Conservation (phyloP, 2,888 invertebrate genomes). For the Lasioglossum zephyrum region DNA sequence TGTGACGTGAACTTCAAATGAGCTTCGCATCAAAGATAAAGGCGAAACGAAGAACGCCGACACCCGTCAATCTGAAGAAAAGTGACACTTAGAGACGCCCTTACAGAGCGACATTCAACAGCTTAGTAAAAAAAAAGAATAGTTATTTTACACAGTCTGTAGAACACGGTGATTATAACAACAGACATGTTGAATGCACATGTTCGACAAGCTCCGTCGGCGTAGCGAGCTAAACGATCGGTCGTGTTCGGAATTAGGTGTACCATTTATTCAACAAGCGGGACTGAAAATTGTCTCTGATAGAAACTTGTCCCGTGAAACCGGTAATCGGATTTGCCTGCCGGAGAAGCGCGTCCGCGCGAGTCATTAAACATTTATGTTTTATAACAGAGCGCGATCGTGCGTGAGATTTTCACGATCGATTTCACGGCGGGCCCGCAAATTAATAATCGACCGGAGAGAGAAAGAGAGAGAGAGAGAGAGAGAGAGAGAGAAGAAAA, state of each 20-base stretch:
- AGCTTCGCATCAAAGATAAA: too few species aligned
- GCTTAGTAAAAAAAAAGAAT: not conserved
- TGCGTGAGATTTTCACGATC: not conserved
- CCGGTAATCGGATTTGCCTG: slow-evolving; percentile 46
- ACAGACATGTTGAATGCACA: not conserved
- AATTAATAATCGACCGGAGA: not conserved
- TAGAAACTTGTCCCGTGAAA: not conserved
- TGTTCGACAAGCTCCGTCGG: not conserved
- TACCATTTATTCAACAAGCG: slow-evolving; percentile 6
- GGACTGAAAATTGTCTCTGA: not conserved
- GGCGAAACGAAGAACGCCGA: too few species aligned
- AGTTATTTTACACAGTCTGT: not conserved
- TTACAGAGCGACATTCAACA: too few species aligned
- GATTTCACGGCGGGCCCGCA: not conserved
- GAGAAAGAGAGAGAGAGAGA: too few species aligned
- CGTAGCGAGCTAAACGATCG: not conserved
- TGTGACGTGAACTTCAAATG: too few species aligned
- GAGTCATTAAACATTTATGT: slow-evolving; percentile 50
- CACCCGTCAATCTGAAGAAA: too few species aligned
- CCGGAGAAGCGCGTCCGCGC: slow-evolving; percentile 13
- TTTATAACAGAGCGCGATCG: not conserved
- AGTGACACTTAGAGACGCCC: too few species aligned
- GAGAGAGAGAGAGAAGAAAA: too few species aligned
- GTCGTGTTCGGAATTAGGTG: slow-evolving; percentile 2
- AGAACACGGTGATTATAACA: not conserved